phyloP scores from a whole-genome alignment of 30 jellyfish, hydroid and myxozoan genomes.

The Pelagia noctiluca region DNA sequence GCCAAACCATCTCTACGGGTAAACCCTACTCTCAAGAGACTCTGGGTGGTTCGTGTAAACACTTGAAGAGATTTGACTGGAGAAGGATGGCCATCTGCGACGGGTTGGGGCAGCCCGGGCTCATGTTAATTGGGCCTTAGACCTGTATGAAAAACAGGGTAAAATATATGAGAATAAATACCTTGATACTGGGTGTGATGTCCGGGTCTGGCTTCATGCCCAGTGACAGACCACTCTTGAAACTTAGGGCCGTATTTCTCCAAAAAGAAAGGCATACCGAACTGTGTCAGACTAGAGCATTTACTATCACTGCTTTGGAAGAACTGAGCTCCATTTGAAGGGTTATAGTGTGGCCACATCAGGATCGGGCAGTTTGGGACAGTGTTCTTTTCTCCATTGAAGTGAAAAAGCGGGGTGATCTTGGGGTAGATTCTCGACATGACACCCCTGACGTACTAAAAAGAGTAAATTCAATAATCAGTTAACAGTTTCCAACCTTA shows the following conservation, averaged over 20 bases:
- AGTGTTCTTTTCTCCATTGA: conserved; percentile 88
- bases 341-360: conserved; percentile 94
- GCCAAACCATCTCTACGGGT: no score
- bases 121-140: no score
- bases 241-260: conserved; percentile 95
- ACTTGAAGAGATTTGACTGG: no score
- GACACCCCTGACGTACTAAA: conserved; percentile 71
- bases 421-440: conserved; percentile 80
- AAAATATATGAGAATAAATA: conserved; percentile 6
- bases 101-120: no score
- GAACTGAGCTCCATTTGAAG: conserved; percentile 92
- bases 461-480: no score
- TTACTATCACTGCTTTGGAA: conserved; percentile 78
- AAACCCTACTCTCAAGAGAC: no score
- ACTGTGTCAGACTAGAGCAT: conserved; percentile 78
- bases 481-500: no score
- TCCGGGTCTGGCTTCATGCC: conserved; percentile 99
- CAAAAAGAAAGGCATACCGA: conserved; percentile 90
- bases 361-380: conserved; percentile 95
- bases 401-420: conserved; percentile 61
- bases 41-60: no score
- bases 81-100: no score
- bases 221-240: conserved; percentile 98
- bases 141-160: background rate
- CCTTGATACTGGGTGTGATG: conserved; percentile 93